These are phyloP conservation scores for Gadus chalcogrammus DNA, from an alignment of 2,113 vertebrate species.

Conservation along the genomic window DNA sequence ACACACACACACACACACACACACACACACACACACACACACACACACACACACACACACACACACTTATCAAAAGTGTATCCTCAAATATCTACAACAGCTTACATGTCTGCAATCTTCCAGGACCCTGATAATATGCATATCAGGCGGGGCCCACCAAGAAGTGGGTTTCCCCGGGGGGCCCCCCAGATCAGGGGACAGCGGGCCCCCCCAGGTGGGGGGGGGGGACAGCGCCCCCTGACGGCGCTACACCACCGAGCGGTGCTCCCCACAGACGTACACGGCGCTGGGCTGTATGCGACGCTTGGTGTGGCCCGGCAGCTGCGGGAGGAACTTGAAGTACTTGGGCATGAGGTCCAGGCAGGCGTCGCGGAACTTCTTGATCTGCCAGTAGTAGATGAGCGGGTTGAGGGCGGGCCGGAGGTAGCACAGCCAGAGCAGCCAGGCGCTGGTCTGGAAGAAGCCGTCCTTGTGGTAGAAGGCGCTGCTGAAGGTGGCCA, in stretches of 20 bases:
- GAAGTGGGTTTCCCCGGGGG: too few relatives aligned
- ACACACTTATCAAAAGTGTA: too few relatives aligned
- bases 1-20: too few relatives aligned
- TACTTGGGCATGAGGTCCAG: constrained; percentile 93
- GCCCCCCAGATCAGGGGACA: too few relatives aligned
- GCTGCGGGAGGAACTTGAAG: constrained; percentile 90
- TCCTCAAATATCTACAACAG: too few relatives aligned
- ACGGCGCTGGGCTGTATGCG: constrained; percentile 92
- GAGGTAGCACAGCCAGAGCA: constrained; percentile 98
- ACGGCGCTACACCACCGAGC: constrained; percentile 79
- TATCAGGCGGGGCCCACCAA: too few relatives aligned
- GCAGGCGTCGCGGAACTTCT: constrained; percentile 97
- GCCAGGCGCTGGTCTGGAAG: constrained; percentile 96
- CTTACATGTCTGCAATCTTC: too few relatives aligned
- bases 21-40: too few relatives aligned
- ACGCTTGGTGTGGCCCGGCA: constrained; percentile 85
- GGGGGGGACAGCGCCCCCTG: not conserved
- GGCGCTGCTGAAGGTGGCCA: constrained; percentile 85
- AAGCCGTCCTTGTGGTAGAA: constrained; percentile 91
- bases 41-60: too few relatives aligned
- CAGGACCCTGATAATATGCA: too few relatives aligned
- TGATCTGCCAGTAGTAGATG: constrained; percentile 99
- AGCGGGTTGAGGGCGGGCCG: constrained; percentile 97
- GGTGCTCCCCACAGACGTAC: constrained; percentile 92
- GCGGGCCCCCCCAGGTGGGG: too few relatives aligned